These are phyloP conservation scores for Hydrozoanthus tunicans DNA, from an alignment of 64 coral and sea anemone genomes.

Conservation along the genomic window DNA sequence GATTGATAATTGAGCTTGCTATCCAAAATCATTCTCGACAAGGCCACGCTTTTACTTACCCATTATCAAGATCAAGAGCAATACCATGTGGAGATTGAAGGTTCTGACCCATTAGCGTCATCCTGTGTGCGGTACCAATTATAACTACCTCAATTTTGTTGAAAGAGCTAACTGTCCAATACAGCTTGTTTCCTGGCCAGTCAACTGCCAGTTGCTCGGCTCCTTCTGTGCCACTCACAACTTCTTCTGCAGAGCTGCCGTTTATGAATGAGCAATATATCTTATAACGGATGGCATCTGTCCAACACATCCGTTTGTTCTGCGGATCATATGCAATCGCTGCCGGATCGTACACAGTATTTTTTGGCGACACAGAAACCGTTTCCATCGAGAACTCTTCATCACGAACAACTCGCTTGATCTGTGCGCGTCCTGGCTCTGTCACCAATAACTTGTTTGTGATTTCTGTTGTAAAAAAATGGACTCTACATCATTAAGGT, in stretches of 20 bases:
- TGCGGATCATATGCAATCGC: slow-evolving; percentile 10
- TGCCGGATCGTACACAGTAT: background rate
- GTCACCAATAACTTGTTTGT: slow-evolving; percentile 18
- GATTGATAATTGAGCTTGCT: too few species aligned
- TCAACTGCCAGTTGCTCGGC: slow-evolving; percentile 15
- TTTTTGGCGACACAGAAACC: slow-evolving; percentile 4
- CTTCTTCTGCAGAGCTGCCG: slow-evolving; percentile 18
- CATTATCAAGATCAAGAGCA: slow-evolving; percentile 34
- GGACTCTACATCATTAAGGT: too few species aligned
- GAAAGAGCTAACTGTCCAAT: slow-evolving; percentile 16
- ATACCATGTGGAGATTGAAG: slow-evolving; percentile 23
- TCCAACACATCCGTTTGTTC: slow-evolving; percentile 43
- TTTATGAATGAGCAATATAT: slow-evolving; percentile 31
- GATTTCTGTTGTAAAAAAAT: slow-evolving; percentile 2
- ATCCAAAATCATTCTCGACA: background rate
- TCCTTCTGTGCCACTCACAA: background rate
- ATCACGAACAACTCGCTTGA: background rate
- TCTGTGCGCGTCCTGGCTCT: background rate
- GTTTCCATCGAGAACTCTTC: background rate
- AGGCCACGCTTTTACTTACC: background rate
- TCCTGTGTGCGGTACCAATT: background rate
- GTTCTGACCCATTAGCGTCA: background rate
- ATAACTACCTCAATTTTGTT: slow-evolving; percentile 19
- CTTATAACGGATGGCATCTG: slow-evolving; percentile 3
- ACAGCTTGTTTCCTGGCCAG: slow-evolving; percentile 17